Conservation (phyloP, 1,140 invertebrate species). For the Orius insidiosus region DNA sequence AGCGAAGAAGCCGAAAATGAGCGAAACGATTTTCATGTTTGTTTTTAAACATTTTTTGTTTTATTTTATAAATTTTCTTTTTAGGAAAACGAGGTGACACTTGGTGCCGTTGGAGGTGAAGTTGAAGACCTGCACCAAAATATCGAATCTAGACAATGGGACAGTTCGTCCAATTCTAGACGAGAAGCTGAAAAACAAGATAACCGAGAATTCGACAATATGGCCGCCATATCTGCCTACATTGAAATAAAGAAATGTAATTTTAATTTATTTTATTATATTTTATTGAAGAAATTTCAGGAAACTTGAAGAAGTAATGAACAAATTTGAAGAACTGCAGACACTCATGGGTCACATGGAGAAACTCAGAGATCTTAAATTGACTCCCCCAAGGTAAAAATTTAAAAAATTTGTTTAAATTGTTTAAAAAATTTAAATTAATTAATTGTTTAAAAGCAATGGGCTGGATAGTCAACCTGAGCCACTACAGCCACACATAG, state of each 20-base stretch:
- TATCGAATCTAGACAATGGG: too few species aligned
- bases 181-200: conserved; percentile 11
- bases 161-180: background rate
- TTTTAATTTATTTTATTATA: too few species aligned
- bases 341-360: conserved; percentile 14
- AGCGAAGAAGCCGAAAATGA: conserved; percentile 13
- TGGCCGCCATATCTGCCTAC: background rate
- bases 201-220: conserved; percentile 12
- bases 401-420: too few species aligned
- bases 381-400: conserved; percentile 4
- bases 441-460: background rate
- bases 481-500: conserved; percentile 1
- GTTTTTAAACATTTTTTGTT: too few species aligned
- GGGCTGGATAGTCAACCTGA: background rate
- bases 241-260: conserved; percentile 16
- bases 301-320: conserved; percentile 15
- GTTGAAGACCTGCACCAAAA: too few species aligned
- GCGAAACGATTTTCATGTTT: too few species aligned
- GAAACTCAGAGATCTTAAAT: conserved; percentile 9
- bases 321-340: conserved; percentile 16
- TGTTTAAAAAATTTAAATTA: conserved; percentile 3
- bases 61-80: too few species aligned
- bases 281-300: conserved; percentile 9
- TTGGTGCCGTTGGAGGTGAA: too few species aligned
- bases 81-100: too few species aligned